A percentile compares a stretch with the other conserved stretches of the same genome.
Evolutionary conservation across 2,888 invertebrate genomes (phyloP).

Genomic region (Epinotia ramella): DNA sequence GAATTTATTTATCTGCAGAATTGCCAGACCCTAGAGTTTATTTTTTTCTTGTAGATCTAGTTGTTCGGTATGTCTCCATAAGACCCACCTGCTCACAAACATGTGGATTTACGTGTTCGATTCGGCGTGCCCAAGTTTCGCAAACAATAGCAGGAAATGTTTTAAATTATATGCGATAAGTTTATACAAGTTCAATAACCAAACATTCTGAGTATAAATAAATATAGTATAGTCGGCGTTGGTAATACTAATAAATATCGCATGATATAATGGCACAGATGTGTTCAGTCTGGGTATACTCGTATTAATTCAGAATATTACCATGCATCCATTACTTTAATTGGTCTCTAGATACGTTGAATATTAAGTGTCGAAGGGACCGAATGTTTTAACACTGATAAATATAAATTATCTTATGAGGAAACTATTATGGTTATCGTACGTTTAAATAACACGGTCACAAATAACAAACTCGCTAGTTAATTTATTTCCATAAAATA

Average conservation of each 20-base stretch:
- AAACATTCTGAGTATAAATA: conserved; percentile 8
- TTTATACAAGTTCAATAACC: conserved; percentile 43
- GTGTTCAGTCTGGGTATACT: background rate
- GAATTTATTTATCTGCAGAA: background rate
- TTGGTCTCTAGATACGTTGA: conserved; percentile 5
- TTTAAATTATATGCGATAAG: conserved; percentile 41
- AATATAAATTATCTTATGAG: too few species aligned
- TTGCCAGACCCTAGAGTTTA: background rate
- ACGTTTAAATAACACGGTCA: background rate
- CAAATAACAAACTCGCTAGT: background rate
- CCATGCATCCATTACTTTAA: background rate
- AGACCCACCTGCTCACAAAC: conserved; percentile 50
- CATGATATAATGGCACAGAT: background rate
- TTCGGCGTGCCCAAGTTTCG: conserved; percentile 58
- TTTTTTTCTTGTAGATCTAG: conserved; percentile 2
- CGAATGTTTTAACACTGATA: background rate
- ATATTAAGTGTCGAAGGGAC: background rate
- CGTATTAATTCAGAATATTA: background rate
- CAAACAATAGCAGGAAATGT: conserved; percentile 69
- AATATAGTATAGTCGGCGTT: background rate
- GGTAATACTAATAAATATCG: background rate
- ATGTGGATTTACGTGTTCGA: conserved; percentile 54
- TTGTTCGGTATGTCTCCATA: conserved; percentile 49
- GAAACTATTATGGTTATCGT: background rate
- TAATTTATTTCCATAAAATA: background rate